Evolutionary conservation across 2,113 vertebrate genomes (phyloP).

Genomic region (Dicentrarchus labrax): DNA sequence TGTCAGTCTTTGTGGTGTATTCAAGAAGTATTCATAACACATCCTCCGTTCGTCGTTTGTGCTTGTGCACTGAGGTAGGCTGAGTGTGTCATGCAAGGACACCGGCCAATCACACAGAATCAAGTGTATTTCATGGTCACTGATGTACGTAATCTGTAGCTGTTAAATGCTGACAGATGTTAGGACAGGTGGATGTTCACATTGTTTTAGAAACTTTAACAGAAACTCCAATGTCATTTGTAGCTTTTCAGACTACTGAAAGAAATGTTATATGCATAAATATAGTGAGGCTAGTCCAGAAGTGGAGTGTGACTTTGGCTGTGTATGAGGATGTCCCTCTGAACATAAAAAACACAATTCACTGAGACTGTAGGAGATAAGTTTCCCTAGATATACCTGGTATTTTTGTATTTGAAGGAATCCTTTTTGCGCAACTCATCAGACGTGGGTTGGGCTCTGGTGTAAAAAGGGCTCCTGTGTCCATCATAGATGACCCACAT

Average conservation of each 20-base stretch:
- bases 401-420: neutral
- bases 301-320: neutral
- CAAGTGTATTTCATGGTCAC: neutral
- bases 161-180: neutral
- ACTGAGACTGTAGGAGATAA: neutral
- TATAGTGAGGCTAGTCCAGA: neutral
- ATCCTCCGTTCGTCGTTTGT: neutral
- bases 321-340: neutral
- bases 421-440: neutral
- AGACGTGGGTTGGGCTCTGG: neutral
- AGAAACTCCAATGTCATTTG: neutral
- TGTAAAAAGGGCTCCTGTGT: neutral
- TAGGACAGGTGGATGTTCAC: neutral
- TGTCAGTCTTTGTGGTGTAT: slow-evolving; percentile 3
- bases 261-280: neutral
- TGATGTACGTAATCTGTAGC: neutral
- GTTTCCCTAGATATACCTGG: neutral
- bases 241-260: neutral
- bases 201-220: neutral
- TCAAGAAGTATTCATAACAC: too few relatives aligned
- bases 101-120: neutral
- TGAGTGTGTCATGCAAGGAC: slow-evolving; percentile 5
- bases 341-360: neutral
- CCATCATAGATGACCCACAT: neutral
- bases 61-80: neutral